Conservation (phyloP, 2,113 vertebrate species). For the Rhinolophus ferrumequinum region DNA sequence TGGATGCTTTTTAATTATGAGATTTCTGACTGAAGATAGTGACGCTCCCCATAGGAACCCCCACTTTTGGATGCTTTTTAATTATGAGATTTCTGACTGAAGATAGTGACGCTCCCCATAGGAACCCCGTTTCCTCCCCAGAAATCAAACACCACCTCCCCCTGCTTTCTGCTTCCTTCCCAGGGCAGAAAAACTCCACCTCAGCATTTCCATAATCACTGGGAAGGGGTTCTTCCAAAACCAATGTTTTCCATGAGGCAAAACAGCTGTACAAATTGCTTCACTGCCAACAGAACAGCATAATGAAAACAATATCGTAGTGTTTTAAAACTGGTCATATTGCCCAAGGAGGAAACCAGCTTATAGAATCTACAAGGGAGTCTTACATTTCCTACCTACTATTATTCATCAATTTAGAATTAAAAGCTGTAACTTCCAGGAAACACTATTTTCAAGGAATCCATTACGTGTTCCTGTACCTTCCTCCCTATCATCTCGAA, state of each 20-base stretch:
- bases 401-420: background rate
- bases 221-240: conserved; percentile 5
- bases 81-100: background rate
- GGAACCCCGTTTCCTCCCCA: background rate
- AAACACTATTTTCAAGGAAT: background rate
- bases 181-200: conserved; percentile 39
- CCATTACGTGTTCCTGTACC: background rate
- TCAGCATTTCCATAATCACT: conserved; percentile 48
- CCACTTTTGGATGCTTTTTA: background rate
- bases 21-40: background rate
- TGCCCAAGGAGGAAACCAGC: background rate
- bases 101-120: background rate
- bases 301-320: background rate
- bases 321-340: background rate
- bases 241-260: background rate
- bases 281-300: background rate
- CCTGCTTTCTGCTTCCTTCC: conserved; percentile 1
- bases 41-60: background rate
- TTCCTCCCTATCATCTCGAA: background rate
- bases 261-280: background rate
- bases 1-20: background rate
- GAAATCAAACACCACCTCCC: conserved; percentile 6
- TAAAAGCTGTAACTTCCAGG: background rate
- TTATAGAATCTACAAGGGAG: background rate
- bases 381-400: background rate